Evolutionary conservation across 2,797 vertebrate genomes (phyloP), one percentile per base, ranked within the genome.

Genomic region (Acanthornis magna): DNA sequence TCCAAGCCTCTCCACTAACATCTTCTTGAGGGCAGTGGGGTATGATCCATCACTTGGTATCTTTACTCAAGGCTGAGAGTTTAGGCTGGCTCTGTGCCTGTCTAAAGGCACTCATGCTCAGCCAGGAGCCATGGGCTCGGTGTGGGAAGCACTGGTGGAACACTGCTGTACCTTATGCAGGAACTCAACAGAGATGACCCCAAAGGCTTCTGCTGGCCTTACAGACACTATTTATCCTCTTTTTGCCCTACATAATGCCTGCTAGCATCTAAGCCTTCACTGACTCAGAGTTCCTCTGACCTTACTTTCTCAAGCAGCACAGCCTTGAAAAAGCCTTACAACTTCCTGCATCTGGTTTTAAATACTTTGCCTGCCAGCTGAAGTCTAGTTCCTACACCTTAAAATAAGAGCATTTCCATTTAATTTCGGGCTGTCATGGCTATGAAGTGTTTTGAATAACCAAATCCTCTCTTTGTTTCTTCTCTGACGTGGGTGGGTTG

Each of bases 111-210:
- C 1, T 53, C 11, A 12, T 62, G 34, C 54, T 73, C 29, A 73
- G 26, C n/a, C 38, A 7, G 27, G 38, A 93, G 38, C 26, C 18
- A 2, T 4, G 2, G 25, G 9, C 36, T 72, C 22, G 8, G 9
- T 5, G 0, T 48, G 26, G 38, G 48, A 34, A 61, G 17, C 32
- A 4, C 1, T 54, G 51, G 27, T 81, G 70, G 81, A 58, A 57
- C 4, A 3, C 7, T 36, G 23, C 14, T 57, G 14, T 36, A 5
- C 4, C 0, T 21, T 11, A 15, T 5, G 5, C 13, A 73, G 42
- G 18, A 53, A 10, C 8, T 81, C 58, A 84, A 27, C 47, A 50
- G 47, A 65, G 32, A 32, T 45, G 23, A 57, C 20, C 8, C 5
- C 4, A 0, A 40, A 23, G 53, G n/a, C 16, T 78, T 4, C 53